Conservation (phyloP, 2,797 vertebrate genomes). For the Lacerta viridis region DNA sequence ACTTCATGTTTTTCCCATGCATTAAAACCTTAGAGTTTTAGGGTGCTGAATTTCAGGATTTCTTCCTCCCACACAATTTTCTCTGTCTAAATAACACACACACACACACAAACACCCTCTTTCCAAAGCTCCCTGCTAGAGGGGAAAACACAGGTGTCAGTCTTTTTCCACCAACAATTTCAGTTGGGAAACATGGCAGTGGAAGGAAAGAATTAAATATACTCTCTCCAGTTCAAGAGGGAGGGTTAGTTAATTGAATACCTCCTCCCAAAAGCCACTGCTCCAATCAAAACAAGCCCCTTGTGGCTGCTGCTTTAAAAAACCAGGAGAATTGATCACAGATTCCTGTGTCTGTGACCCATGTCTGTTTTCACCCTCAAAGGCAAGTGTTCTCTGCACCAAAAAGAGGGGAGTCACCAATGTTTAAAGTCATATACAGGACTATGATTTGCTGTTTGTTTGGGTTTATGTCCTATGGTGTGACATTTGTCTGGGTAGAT, state of each 20-base stretch:
- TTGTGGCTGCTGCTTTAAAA: background rate
- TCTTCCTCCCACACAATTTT: background rate
- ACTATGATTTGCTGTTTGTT: background rate
- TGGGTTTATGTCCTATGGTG: background rate
- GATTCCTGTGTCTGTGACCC: background rate
- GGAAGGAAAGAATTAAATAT: background rate
- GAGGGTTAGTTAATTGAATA: too few species aligned
- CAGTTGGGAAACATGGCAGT: background rate
- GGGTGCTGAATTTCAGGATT: background rate
- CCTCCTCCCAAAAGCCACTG: background rate
- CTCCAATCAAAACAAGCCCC: background rate
- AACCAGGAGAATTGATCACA: too few species aligned
- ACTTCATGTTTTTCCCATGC: too few species aligned
- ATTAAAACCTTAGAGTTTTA: too few species aligned
- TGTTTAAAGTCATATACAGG: background rate
- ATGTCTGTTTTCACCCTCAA: background rate
- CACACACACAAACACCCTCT: too few species aligned
- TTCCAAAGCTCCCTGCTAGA: background rate
- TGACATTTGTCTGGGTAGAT: background rate
- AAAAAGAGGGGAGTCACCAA: background rate
- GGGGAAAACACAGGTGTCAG: background rate
- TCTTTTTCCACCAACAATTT: background rate
- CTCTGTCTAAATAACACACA: too few species aligned
- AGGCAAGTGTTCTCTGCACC: background rate
- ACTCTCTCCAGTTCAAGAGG: background rate